A percentile compares a stretch with the other conserved stretches of the same genome.
Conservation (phyloP, 1,140 invertebrate species). For the Lasaia peninsularis region DNA sequence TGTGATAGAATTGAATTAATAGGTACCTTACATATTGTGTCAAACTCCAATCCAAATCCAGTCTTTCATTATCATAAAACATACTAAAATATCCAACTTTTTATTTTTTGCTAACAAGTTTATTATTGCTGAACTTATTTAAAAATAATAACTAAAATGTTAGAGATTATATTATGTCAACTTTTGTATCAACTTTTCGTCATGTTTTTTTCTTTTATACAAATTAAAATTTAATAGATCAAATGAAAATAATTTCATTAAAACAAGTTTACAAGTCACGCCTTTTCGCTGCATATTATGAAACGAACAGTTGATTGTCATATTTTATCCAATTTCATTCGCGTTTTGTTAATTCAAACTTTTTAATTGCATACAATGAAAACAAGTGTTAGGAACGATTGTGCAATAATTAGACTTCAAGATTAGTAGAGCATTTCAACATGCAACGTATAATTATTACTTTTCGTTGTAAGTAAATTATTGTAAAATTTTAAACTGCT, state of each 20-base stretch:
- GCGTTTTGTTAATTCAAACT: conserved; percentile 1
- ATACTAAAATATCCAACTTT: no score
- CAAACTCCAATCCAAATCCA: no score
- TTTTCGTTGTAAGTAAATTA: background rate
- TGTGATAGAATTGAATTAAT: no score
- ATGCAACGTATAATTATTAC: background rate
- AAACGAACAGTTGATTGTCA: conserved; percentile 6
- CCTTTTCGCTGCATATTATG: background rate
- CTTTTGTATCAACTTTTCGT: no score
- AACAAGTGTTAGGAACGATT: conserved; percentile 1
- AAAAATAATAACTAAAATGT: no score
- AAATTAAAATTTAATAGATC: background rate
- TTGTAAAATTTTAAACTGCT: background rate
- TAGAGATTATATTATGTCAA: no score
- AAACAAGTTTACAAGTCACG: conserved; percentile 1
- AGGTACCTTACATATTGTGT: no score
- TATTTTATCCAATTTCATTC: conserved; percentile 9
- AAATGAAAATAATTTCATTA: background rate
- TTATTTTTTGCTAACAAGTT: no score
- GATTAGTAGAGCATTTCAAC: background rate
- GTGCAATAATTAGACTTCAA: conserved; percentile 6
- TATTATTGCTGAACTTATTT: no score
- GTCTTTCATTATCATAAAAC: no score
- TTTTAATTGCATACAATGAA: conserved; percentile 4
- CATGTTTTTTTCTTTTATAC: background rate